Base-by-base conservation (phyloP, 2,888 invertebrate species). In the Zhengitettix transpicula region DNA sequence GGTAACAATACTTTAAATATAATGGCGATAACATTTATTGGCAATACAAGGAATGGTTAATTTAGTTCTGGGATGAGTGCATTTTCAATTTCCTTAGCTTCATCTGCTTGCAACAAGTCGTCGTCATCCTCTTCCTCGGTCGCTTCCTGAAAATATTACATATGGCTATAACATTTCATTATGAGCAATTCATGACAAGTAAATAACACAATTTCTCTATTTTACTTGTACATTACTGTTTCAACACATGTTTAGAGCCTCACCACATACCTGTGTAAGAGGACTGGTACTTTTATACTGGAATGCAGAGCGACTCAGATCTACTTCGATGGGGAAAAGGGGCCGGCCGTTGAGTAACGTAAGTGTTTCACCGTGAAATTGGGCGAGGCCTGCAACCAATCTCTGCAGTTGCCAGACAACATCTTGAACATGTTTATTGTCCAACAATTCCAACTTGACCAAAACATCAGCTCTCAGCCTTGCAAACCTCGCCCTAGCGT, bases 391-490 rank as follows among this genome's bases (percentile, higher is more conserved):
- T 58, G 87, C 82, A 14, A 96, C 86, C 60, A 97, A 83, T 65
- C 88, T 81, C 62, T 89, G 84, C 10, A 92, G 74, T 67, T 92
- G 91, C 65, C 82, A 84, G 0, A 94, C 93, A 5, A 97, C 85
- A 67, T 98, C 96, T 71, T 96, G 95, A 0, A 98, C 94, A 73
- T 98, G 98, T 74, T 99, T 99, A 70, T 95, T 95, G 70, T 99
- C 99, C 28, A 99, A 74, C 15, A 99, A 76, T 73, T 99, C 99
- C 73, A 99, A 80, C 75, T 99, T 99, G 0, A 98, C 94, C 57
- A 98, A 77, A 0, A 99, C 99, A 73, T 92, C 98, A 9, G 87
- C 90, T 66, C 85, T 81, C 59, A 92, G 74, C 55, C 86, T 83
- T 0, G 91, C 92, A 71, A 93, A 92, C 64, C 89, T 83, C 0